Evolutionary conservation across 1,140 invertebrate species (phyloP).

Genomic region (Bilobella aurantiaca): DNA sequence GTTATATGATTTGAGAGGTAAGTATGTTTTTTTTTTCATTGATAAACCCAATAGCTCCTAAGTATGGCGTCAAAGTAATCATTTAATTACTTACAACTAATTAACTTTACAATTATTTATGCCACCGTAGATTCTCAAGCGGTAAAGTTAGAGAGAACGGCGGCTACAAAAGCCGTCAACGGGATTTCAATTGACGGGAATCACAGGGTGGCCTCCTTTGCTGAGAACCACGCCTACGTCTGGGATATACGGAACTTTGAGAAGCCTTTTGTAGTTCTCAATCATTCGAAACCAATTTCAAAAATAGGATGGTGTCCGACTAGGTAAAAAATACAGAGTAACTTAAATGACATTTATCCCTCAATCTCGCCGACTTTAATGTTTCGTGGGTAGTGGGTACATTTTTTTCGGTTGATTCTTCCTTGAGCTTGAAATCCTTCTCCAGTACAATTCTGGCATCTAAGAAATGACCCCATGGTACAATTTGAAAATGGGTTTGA

Average conservation of each 20-base stretch:
- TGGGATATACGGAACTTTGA: constrained; percentile 83
- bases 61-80: too few species aligned
- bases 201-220: constrained; percentile 67
- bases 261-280: constrained; percentile 63
- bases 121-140: constrained; percentile 50
- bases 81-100: too few species aligned
- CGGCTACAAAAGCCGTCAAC: constrained; percentile 71
- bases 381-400: too few species aligned
- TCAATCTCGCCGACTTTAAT: constrained; percentile 19
- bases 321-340: constrained; percentile 45
- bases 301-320: constrained; percentile 63
- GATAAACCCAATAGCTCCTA: neutral
- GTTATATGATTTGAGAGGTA: constrained; percentile 84
- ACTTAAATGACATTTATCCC: constrained; percentile 3
- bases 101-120: constrained; percentile 18
- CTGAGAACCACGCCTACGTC: constrained; percentile 66
- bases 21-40: neutral
- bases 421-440: too few species aligned
- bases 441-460: too few species aligned
- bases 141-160: constrained; percentile 56
- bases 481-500: too few species aligned
- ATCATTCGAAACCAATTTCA: constrained; percentile 56
- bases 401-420: too few species aligned
- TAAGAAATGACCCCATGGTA: too few species aligned
- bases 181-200: constrained; percentile 68